These are phyloP conservation scores for Drosophila macrospina DNA, from an alignment of 2,888 invertebrate genomes.

Conservation along the genomic window DNA sequence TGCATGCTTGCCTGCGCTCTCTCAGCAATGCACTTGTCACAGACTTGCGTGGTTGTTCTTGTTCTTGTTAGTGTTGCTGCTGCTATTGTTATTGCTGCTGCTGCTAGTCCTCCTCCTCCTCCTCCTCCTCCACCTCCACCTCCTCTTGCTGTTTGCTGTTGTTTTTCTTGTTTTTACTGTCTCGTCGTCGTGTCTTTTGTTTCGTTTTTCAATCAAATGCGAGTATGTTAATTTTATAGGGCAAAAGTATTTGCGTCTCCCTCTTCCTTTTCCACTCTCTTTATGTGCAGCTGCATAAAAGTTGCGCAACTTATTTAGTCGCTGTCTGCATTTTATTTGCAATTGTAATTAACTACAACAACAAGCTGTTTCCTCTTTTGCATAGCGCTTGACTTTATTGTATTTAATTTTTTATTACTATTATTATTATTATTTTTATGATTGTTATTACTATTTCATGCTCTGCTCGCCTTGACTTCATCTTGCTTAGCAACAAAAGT, in stretches of 20 bases:
- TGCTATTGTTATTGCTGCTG: no score
- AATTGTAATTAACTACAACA: slow-evolving; percentile 66
- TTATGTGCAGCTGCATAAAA: slow-evolving; percentile 48
- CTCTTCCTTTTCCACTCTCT: background rate
- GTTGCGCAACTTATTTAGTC: slow-evolving; percentile 67
- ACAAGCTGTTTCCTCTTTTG: slow-evolving; percentile 54
- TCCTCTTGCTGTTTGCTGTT: no score
- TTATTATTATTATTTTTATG: slow-evolving; percentile 23
- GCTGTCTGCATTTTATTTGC: slow-evolving; percentile 63
- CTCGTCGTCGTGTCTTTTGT: slow-evolving; percentile 13
- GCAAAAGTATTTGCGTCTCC: slow-evolving; percentile 39
- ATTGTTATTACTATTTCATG: slow-evolving; percentile 14
- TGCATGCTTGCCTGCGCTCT: no score
- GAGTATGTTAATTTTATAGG: slow-evolving; percentile 68
- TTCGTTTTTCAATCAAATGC: slow-evolving; percentile 26
- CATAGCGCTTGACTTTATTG: slow-evolving; percentile 17
- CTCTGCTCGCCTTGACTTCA: slow-evolving; percentile 51
- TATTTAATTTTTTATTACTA: slow-evolving; percentile 16
- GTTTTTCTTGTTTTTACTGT: background rate
- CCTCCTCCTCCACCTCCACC: no score
- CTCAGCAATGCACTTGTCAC: no score
- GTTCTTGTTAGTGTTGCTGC: no score
- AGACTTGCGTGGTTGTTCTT: no score
- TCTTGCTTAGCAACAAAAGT: slow-evolving; percentile 76
- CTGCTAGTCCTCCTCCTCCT: no score